These are phyloP conservation scores for Spialia ferax DNA, from an alignment of 2,888 invertebrate species.

Conservation along the genomic window DNA sequence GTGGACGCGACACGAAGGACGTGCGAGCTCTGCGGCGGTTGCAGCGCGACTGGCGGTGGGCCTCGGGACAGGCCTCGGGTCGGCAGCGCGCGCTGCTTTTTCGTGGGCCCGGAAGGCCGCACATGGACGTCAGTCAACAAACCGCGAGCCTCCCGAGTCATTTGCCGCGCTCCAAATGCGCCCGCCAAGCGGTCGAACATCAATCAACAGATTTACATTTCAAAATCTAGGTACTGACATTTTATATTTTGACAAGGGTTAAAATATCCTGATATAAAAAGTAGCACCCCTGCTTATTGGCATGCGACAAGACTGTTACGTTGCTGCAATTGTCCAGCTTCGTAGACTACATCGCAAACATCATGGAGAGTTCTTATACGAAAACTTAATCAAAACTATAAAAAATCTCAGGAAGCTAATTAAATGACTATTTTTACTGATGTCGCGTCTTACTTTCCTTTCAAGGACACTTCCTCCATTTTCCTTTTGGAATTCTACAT, in stretches of 20 bases:
- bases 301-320: too few species aligned
- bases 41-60: constrained; percentile 66
- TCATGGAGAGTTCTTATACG: too few species aligned
- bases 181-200: constrained; percentile 26
- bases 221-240: constrained; percentile 15
- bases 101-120: constrained; percentile 34
- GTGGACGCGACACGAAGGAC: too few species aligned
- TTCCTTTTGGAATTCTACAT: not conserved
- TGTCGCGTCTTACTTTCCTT: not conserved
- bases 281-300: too few species aligned
- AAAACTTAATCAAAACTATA: too few species aligned
- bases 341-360: too few species aligned
- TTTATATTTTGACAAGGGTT: not conserved
- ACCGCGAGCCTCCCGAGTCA: constrained; percentile 30
- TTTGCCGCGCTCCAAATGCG: constrained; percentile 21
- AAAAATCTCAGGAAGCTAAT: too few species aligned
- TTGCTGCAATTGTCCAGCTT: too few species aligned
- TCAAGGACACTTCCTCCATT: not conserved
- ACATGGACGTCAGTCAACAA: constrained; percentile 34
- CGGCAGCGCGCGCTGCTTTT: constrained; percentile 42
- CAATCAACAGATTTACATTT: constrained; percentile 33
- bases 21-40: constrained; percentile 57
- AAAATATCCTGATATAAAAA: not conserved
- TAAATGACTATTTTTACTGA: not conserved
- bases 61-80: constrained; percentile 18